phyloP scores from a whole-genome alignment of 1,140 invertebrate genomes.

The Subanguina moxae region DNA sequence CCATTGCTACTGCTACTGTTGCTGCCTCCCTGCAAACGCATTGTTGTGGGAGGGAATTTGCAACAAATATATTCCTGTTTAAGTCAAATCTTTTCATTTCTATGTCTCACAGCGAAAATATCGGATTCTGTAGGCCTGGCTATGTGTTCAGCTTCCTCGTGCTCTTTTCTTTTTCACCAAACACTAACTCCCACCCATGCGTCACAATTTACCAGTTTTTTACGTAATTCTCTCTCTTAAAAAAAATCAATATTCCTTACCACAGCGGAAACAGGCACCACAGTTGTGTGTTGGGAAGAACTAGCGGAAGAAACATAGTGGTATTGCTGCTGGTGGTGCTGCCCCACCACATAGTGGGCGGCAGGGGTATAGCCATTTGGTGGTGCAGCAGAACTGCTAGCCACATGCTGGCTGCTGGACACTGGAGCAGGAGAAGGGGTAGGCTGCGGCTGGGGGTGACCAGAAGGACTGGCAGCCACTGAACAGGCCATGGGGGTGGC shows the following conservation, averaged over 20 bases:
- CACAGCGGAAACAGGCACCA: background rate
- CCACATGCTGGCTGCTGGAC: background rate
- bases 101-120: no score
- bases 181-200: no score
- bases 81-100: no score
- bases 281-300: background rate
- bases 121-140: no score
- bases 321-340: background rate
- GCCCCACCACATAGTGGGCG: background rate
- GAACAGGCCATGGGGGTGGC: constrained; percentile 6
- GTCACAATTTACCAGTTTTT: no score
- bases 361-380: constrained; percentile 5
- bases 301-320: background rate
- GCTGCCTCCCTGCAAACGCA: background rate
- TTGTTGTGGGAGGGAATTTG: background rate
- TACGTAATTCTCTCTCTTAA: no score
- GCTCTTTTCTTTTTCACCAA: no score
- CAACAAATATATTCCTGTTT: background rate
- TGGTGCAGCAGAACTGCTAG: background rate
- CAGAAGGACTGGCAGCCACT: no score
- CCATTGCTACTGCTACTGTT: background rate
- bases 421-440: background rate
- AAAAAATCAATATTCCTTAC: no score
- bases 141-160: no score
- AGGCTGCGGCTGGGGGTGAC: background rate